These are phyloP conservation scores for Zaprionus davidi DNA, from an alignment of 1,140 invertebrate species.

Conservation along the genomic window DNA sequence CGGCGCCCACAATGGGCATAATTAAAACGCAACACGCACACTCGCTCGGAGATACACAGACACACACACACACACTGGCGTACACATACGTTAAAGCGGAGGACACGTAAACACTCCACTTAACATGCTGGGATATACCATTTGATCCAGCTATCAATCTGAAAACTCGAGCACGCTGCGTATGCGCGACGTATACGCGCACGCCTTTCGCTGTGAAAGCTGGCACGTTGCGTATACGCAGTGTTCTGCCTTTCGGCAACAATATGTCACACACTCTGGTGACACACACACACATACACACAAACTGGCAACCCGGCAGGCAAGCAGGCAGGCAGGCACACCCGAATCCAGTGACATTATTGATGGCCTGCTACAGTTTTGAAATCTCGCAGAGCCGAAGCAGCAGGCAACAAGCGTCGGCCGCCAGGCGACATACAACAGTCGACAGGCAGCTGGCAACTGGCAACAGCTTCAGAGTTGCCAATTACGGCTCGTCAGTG, in stretches of 20 bases:
- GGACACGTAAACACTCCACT: conserved; percentile 71
- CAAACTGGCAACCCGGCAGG: not conserved
- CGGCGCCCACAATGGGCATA: conserved; percentile 36
- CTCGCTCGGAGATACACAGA: not conserved
- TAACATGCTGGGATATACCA: conserved; percentile 76
- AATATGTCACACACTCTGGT: conserved; percentile 58
- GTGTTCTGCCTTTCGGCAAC: conserved; percentile 53
- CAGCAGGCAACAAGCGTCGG: conserved; percentile 2
- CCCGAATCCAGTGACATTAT: conserved; percentile 46
- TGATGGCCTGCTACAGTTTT: conserved; percentile 65
- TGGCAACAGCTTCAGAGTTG: conserved; percentile 43
- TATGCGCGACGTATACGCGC: conserved; percentile 33
- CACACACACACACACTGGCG: not conserved
- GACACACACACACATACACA: not conserved
- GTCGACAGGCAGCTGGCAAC: conserved; percentile 5
- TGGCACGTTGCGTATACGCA: conserved; percentile 58
- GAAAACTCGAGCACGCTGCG: conserved; percentile 44
- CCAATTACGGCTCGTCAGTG: conserved; percentile 67
- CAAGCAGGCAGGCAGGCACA: not conserved
- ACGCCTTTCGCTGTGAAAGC: not conserved
- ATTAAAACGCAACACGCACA: conserved; percentile 41
- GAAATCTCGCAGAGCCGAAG: conserved; percentile 22
- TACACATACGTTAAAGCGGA: conserved; percentile 13
- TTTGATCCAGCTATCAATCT: conserved; percentile 80
- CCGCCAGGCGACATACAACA: not conserved